Base-by-base conservation (phyloP, 2,888 invertebrate species). In the Eupithecia subfuscata region DNA sequence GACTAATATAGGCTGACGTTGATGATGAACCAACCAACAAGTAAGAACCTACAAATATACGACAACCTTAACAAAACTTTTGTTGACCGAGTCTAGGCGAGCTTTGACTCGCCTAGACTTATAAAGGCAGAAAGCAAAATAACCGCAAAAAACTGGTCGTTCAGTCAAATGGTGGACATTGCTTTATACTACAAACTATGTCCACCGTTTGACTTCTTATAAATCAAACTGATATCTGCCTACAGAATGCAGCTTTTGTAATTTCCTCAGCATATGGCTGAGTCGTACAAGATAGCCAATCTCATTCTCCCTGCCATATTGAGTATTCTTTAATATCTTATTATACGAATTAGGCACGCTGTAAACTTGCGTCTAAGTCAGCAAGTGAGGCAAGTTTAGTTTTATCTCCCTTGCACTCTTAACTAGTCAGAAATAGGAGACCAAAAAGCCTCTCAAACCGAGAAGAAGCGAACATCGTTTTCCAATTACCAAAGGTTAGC, bases 401-500 rank as follows among this genome's bases (percentile, higher is more conserved):
- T 52, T 52, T 22, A 4, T n/a, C 52, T 52, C 52, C n/a, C 52
- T 52, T 52, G 52, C n/a, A n/a, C 52, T 52, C 11, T 4, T n/a
- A 18, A 52, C n/a, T n/a, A n/a, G 7, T 48, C 52, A n/a, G 52
- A 52, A 52, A 48, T 48, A 48, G 48, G 45, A 45, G 45, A 5
- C 22, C 56, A 56, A 22, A 56, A n/a, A 56, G 22, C 56, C 2
- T 56, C 11, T n/a, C 22, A n/a, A 22, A 52, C 8, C 48, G 8
- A 52, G 48, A 48, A 52, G 52, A n/a, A 52, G 56, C n/a, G 56
- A 56, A 25, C 56, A 71, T 79, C 71, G 68, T 77, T 75, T 73
- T n/a, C 75, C 71, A 73, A 75, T 78, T 79, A 75, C 70, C 68
- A 18, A 67, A 69, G 48, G 40, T 56, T 40, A 30, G 9, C 52